A percentile compares a stretch with the other conserved stretches of the same genome.
Conservation (phyloP, 2,113 vertebrate species). For the Lagopus leucura region DNA sequence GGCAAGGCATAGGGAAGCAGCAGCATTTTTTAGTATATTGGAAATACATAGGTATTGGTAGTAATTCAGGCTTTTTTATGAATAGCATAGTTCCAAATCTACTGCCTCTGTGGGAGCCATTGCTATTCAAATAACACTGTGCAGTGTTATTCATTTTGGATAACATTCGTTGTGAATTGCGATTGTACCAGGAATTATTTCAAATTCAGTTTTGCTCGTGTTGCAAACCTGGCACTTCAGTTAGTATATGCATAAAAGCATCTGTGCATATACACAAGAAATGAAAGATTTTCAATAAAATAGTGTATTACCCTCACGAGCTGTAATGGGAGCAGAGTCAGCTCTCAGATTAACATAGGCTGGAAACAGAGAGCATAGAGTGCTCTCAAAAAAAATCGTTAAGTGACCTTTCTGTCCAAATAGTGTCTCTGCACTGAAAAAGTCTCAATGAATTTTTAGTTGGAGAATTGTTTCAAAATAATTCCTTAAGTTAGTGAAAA, state of each 20-base stretch:
- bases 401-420: neutral
- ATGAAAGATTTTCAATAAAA: neutral
- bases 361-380: neutral
- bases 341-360: neutral
- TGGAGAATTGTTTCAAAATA: neutral
- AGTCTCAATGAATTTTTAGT: neutral
- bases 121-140: constrained; percentile 43
- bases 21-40: constrained; percentile 10
- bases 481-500: neutral
- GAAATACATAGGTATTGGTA: neutral
- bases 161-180: neutral
- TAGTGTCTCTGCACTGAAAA: neutral
- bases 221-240: neutral
- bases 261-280: neutral
- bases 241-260: neutral
- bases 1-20: neutral
- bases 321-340: neutral
- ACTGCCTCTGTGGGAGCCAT: constrained; percentile 29
- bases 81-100: constrained; percentile 38
- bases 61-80: constrained; percentile 40
- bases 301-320: neutral
- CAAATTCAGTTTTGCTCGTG: constrained; percentile 12
- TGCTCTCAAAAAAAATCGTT: neutral
- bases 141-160: constrained; percentile 8
- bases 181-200: constrained; percentile 17